Evolutionary conservation across 2,888 invertebrate species (phyloP).

Genomic region (Sylvicola cinctus): DNA sequence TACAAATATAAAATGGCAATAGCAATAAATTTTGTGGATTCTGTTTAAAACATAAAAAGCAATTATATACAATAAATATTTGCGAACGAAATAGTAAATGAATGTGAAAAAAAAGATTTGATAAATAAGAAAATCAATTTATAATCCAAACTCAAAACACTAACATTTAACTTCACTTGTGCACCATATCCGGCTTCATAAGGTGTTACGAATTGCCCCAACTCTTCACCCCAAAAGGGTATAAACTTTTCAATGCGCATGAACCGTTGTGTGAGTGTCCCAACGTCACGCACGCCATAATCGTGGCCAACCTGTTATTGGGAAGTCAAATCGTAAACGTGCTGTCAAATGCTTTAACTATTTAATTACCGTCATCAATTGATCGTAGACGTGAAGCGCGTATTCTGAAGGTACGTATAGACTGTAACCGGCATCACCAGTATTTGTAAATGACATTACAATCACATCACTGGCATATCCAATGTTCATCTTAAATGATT

Average conservation of each 20-base stretch:
- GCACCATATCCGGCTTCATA: conserved; percentile 41
- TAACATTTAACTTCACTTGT: conserved; percentile 33
- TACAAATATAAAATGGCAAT: too few species aligned
- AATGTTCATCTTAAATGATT: conserved; percentile 28
- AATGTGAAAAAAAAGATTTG: conserved; percentile 1
- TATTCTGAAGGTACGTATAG: conserved; percentile 51
- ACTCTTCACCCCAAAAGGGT: conserved; percentile 50
- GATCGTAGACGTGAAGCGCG: conserved; percentile 50
- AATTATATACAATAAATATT: too few species aligned
- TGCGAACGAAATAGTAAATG: conserved; percentile 2
- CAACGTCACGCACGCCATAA: conserved; percentile 45
- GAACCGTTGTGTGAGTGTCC: conserved; percentile 41
- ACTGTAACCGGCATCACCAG: conserved; percentile 45
- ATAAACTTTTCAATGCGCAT: conserved; percentile 49
- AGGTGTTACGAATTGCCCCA: conserved; percentile 36
- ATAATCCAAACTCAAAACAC: neutral
- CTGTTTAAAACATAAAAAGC: too few species aligned
- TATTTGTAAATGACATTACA: conserved; percentile 49
- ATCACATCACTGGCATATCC: conserved; percentile 47
- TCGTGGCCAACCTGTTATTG: conserved; percentile 32
- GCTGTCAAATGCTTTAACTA: neutral
- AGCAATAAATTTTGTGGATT: too few species aligned
- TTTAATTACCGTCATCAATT: conserved; percentile 32
- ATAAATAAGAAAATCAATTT: neutral
- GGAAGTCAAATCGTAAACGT: conserved; percentile 2